Evolutionary conservation across 2,888 invertebrate species (phyloP), one percentile per base, ranked within the genome.

Genomic region (Keiferia lycopersicella): DNA sequence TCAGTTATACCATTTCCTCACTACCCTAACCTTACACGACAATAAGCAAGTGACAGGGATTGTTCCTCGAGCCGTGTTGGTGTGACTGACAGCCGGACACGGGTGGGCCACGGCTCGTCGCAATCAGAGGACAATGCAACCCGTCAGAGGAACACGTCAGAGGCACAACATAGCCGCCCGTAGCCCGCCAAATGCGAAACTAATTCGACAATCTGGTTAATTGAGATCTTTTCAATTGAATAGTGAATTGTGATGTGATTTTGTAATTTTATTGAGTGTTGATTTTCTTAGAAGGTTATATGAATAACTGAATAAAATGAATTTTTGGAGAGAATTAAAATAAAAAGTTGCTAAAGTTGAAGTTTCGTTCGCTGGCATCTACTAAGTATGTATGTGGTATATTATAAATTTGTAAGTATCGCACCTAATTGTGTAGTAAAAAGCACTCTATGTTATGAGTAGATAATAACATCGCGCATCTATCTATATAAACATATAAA

Each of bases 21-120:
- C 1, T 7, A 2, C 7, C 48, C n/a, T 18, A 18, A 26, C 59
- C 16, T 56, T 41, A 68, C 38, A 71, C 64, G 70, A 77, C 79
- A 81, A 80, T 45, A 77, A 76, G 77, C 73, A 67, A 62, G 65
- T 68, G 69, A 70, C 68, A 66, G 69, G 66, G 64, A 78, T 83
- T 83, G 82, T 83, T 79, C 81, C 78, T 75, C 74, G 74, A 80
- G 77, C 81, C 81, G 75, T 76, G 79, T 80, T 76, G 65, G 68
- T 57, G 57, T 60, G 61, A 61, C 41, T 61, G 67, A 63, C 64
- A 63, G 68, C 63, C 60, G 69, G 73, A 56, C 73, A 71, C 77
- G 79, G 80, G 75, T 78, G 78, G 76, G 70, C 74, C 61, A 80
- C 76, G 50, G 22, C 51, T 22, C 51, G 76, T 22, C 51, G 76